Evolutionary conservation across 2,888 invertebrate genomes (phyloP), one percentile per base, ranked within the genome.

Genomic region (Lampropteryx suffumata): DNA sequence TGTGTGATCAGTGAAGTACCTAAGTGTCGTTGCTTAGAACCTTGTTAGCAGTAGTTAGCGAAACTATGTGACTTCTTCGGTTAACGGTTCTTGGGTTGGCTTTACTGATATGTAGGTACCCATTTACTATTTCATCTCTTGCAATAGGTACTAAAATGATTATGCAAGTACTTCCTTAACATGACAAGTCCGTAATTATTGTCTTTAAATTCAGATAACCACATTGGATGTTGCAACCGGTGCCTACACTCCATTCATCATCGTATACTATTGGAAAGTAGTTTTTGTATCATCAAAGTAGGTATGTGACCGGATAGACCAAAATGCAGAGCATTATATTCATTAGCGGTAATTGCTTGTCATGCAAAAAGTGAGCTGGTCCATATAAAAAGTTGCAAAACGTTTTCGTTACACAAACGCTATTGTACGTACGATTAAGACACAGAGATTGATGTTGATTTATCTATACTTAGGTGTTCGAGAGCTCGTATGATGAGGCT

Each of bases 301-400:
- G n/a, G n/a, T 76, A 79, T 69, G 71, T 70, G 75, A 73, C 64
- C 67, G 56, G 61, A 79, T 68, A 33, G 30, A 73, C 68, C 62
- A 64, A 76, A 75, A 75, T 62, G 69, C 76, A 79, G 79, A 73
- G 64, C 71, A 80, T 78, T 78, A 76, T 64, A 75, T 67, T 81
- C 79, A 81, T 81, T 77, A 81, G 67, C 62, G 57, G 70, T 85
- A 84, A 84, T 84, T 82, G 82, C 76, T 67, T 74, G 78, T 80
- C 77, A 80, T 76, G 81, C 80, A 82, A 84, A 83, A 84, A 83
- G 69, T 62, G 63, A 45, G 36, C 36, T 29, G 36, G 46, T 48
- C 17, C 28, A 39, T 12, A 11, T 8, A 41, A 41, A 36, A 69
- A 68, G 76, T 24, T 50, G 57, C 49, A 80, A 80, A 75, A 67